Percentiles rank a stretch among this genome's conserved stretches.
phyloP scores from a whole-genome alignment of 2,888 invertebrate species.

The Gortyna flavago region DNA sequence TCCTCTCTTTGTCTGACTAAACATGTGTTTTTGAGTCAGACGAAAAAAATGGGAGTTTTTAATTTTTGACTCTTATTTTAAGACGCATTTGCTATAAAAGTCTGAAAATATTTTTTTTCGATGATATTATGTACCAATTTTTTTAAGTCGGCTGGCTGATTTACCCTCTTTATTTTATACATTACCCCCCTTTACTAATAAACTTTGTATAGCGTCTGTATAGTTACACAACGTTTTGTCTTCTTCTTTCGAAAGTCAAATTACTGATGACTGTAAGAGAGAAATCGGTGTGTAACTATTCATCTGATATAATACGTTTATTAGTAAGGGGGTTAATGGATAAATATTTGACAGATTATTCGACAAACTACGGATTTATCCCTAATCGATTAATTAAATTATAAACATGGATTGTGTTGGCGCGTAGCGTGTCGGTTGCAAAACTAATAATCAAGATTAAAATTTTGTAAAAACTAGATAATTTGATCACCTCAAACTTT shows the following conservation, averaged over 20 bases:
- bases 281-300: no score
- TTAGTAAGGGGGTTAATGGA: no score
- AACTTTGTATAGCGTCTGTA: no score
- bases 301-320: no score
- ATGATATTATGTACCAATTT: neutral
- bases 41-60: rapidly evolving
- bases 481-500: neutral
- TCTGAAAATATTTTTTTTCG: neutral
- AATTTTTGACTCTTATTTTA: neutral
- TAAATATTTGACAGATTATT: neutral
- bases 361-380: neutral
- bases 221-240: no score
- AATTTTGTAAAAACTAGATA: neutral
- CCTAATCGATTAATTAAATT: neutral
- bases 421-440: neutral
- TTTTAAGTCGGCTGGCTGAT: slow-evolving; percentile 43
- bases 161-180: neutral
- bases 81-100: slow-evolving; percentile 11
- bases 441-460: neutral
- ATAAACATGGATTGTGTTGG: neutral
- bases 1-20: slow-evolving; percentile 23
- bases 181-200: no score
- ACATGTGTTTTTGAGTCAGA: neutral
- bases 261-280: no score
- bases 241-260: no score